A percentile compares a stretch with the other conserved stretches of the same genome.
These are phyloP conservation scores for Centropus unirufus DNA, from an alignment of 2,113 vertebrate genomes.

Conservation along the genomic window DNA sequence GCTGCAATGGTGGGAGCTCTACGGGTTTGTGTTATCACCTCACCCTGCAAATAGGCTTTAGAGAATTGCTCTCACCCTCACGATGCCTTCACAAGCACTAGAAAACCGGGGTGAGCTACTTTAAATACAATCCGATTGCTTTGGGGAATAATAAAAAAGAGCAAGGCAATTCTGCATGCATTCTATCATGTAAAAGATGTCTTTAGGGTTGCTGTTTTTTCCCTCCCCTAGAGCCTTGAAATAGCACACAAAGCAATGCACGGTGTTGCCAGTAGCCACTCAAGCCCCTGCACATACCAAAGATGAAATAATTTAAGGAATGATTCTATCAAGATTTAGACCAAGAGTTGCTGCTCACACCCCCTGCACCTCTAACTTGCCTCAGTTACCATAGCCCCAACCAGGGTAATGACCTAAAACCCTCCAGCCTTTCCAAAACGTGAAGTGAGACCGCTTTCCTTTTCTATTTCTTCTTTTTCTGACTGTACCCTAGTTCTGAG, in stretches of 20 bases:
- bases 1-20: neutral
- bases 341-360: neutral
- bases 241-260: rapidly evolving
- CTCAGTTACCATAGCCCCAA: neutral
- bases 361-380: neutral
- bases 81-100: neutral
- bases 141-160: neutral
- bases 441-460: neutral
- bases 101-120: neutral
- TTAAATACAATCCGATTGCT: neutral
- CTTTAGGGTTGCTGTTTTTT: neutral
- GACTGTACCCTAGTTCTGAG: neutral
- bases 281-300: neutral
- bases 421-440: neutral
- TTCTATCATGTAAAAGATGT: neutral
- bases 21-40: neutral
- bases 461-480: neutral
- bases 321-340: neutral
- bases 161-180: neutral
- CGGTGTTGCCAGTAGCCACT: neutral
- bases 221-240: neutral
- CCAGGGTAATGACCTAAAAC: neutral
- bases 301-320: neutral
- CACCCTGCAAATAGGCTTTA: neutral
- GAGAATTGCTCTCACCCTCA: neutral